phyloP scores from a whole-genome alignment of 2,797 vertebrate genomes.

The Eulemur coronatus region DNA sequence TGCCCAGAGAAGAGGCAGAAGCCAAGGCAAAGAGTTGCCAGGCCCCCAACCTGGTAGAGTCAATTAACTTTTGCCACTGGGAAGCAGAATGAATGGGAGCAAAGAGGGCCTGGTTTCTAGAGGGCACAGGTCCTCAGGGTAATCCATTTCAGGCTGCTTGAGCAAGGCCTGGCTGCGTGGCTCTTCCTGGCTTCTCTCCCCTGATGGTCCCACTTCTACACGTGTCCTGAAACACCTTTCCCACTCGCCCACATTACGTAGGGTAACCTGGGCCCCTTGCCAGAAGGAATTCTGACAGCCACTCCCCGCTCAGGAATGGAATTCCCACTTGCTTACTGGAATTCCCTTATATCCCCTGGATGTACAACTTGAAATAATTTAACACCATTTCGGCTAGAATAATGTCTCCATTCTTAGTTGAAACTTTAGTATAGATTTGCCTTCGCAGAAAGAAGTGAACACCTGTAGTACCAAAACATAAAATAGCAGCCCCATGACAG shows the following conservation, averaged over 20 bases:
- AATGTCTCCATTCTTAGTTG: background rate
- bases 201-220: background rate
- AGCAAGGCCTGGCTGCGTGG: background rate
- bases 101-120: background rate
- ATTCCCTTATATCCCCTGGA: background rate
- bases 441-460: constrained; percentile 7
- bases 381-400: background rate
- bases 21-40: background rate
- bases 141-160: background rate
- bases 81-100: background rate
- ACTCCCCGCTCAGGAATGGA: background rate
- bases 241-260: no score
- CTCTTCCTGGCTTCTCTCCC: background rate
- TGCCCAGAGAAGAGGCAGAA: background rate
- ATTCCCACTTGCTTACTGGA: background rate
- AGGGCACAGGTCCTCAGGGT: background rate
- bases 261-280: background rate
- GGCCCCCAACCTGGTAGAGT: background rate
- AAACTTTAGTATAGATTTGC: background rate
- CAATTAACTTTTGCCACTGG: background rate
- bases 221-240: background rate
- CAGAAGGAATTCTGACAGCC: background rate
- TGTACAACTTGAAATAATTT: background rate
- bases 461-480: background rate
- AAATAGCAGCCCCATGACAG: background rate